Evolutionary conservation across 2,888 invertebrate genomes (phyloP).

Genomic region (Drosophila atripex): DNA sequence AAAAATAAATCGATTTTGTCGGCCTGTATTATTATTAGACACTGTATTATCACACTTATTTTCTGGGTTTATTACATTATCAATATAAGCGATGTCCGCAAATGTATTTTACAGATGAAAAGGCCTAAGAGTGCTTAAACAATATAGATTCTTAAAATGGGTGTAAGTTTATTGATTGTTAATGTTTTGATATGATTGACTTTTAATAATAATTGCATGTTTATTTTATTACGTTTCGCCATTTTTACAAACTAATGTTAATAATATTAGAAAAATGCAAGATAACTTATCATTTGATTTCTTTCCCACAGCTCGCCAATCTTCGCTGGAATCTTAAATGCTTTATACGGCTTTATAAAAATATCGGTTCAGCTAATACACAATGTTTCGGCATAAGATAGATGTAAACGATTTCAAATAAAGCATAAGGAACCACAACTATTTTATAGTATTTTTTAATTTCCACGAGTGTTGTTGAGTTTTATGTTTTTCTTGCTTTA

Average conservation of each 20-base stretch:
- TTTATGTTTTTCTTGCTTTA: too few relatives aligned
- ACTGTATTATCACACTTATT: neutral
- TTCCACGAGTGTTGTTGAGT: too few relatives aligned
- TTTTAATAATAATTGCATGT: neutral
- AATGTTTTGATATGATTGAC: neutral
- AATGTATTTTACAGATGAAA: constrained; percentile 65
- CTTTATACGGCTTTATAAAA: neutral
- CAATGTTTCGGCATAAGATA: neutral
- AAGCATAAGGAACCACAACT: neutral
- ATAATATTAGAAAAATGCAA: neutral
- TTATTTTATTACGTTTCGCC: neutral
- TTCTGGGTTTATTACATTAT: neutral
- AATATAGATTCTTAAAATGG: constrained; percentile 31
- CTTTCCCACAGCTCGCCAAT: constrained; percentile 1
- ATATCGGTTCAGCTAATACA: neutral
- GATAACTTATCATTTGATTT: neutral
- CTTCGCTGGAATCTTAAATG: neutral
- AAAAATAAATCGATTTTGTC: too few relatives aligned
- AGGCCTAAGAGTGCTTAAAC: constrained; percentile 40
- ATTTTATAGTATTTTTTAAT: neutral
- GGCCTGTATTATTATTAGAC: neutral
- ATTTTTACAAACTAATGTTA: neutral
- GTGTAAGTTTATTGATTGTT: constrained; percentile 67
- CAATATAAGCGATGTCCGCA: neutral
- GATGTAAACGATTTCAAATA: neutral